Conservation (phyloP, 1,140 invertebrate species). For the Acromyrmex heyeri region DNA sequence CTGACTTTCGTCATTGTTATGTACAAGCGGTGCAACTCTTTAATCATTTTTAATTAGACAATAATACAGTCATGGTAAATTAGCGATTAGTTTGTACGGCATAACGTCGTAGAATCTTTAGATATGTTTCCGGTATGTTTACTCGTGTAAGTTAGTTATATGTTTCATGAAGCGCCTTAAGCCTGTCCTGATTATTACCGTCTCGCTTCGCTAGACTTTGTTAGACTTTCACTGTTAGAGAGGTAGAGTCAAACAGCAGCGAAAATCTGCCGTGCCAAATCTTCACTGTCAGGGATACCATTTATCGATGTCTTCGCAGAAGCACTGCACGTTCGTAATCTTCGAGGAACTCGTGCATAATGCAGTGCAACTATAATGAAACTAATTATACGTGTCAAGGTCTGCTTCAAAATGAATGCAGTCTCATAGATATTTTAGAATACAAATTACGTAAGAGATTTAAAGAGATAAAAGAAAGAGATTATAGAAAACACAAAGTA, state of each 20-base stretch:
- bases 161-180: not conserved
- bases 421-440: not conserved
- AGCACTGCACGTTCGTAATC: not conserved
- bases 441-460: not conserved
- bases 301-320: not conserved
- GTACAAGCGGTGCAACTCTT: not conserved
- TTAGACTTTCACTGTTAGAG: constrained; percentile 47
- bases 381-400: not conserved
- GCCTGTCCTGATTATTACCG: not conserved
- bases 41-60: constrained; percentile 30
- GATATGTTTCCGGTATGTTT: constrained; percentile 12
- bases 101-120: constrained; percentile 5
- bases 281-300: constrained; percentile 21
- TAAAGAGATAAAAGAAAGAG: not conserved
- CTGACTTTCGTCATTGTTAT: not conserved
- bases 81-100: constrained; percentile 11
- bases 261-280: constrained; percentile 1
- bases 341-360: not conserved
- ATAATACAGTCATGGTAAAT: not conserved
- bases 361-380: not conserved
- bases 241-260: not conserved
- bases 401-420: not conserved
- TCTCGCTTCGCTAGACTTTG: constrained; percentile 17
- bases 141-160: not conserved
- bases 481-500: not conserved